phyloP scores from a whole-genome alignment of 2,797 vertebrate genomes.

The Anolis apletophallus region DNA sequence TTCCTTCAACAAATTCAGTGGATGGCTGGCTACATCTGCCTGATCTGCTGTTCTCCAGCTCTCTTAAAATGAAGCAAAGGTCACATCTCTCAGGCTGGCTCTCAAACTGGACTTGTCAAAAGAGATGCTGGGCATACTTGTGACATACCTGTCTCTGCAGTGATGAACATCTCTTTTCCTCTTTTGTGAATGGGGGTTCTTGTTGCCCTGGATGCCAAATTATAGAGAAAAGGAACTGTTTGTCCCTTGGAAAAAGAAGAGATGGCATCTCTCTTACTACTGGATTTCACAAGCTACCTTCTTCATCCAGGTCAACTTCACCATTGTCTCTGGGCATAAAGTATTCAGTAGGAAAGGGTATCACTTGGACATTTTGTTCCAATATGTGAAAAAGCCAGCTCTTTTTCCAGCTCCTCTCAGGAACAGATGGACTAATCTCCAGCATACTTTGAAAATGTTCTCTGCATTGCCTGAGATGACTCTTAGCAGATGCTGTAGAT shows the following conservation, averaged over 20 bases:
- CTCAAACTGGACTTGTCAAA: not conserved
- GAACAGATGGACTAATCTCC: not conserved
- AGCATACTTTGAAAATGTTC: not conserved
- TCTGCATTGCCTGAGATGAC: not conserved
- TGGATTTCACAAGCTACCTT: not conserved
- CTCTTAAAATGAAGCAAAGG: not conserved
- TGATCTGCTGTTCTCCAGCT: not conserved
- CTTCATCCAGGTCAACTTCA: not conserved
- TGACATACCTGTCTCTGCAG: not conserved
- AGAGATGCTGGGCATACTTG: not conserved
- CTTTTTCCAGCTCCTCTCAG: not conserved
- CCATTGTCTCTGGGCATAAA: not conserved
- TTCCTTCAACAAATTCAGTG: not conserved
- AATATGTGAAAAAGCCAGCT: not conserved
- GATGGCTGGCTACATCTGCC: not conserved
- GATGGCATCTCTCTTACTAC: not conserved
- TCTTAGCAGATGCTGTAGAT: not conserved
- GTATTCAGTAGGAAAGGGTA: not conserved
- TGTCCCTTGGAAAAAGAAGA: not conserved
- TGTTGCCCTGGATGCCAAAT: not conserved
- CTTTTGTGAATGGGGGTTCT: not conserved
- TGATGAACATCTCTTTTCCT: not conserved
- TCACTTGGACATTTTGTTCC: not conserved
- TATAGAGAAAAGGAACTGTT: not conserved
- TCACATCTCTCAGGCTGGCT: too few relatives aligned